Conservation (phyloP, 2,113 vertebrate species). For the Lonchura striata region DNA sequence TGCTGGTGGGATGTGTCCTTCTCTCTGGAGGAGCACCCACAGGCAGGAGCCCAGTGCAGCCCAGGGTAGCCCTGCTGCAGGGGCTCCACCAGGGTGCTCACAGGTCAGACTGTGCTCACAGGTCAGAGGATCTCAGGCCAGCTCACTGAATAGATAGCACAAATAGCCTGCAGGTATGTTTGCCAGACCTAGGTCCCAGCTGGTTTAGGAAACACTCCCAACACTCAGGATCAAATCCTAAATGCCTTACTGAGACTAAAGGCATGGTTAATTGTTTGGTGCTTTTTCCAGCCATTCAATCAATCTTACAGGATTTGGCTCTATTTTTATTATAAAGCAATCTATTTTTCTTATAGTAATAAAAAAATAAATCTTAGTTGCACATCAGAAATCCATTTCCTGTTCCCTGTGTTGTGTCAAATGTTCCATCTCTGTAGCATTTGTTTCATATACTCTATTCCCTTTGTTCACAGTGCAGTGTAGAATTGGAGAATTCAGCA, state of each 20-base stretch:
- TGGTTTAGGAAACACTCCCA: rapidly evolving
- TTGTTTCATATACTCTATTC: background rate
- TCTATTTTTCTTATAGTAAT: background rate
- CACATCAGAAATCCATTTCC: background rate
- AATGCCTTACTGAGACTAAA: background rate
- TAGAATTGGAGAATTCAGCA: background rate
- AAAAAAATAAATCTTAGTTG: background rate
- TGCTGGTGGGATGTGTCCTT: rapidly evolving
- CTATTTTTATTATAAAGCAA: background rate
- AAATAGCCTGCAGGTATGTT: background rate
- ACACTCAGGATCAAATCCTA: background rate
- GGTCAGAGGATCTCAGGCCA: background rate
- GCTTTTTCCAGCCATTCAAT: background rate
- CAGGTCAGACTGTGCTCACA: background rate
- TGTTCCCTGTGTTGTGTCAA: background rate
- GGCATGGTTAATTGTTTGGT: background rate
- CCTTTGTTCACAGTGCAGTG: background rate
- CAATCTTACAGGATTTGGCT: background rate
- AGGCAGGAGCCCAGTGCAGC: background rate
- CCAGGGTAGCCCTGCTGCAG: background rate
- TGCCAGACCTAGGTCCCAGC: background rate
- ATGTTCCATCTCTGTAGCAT: background rate
- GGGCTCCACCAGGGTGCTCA: background rate
- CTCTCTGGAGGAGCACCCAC: rapidly evolving
- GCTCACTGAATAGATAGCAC: background rate